Evolutionary conservation across 2,888 invertebrate genomes (phyloP).

Genomic region (Terebella lapidaria): DNA sequence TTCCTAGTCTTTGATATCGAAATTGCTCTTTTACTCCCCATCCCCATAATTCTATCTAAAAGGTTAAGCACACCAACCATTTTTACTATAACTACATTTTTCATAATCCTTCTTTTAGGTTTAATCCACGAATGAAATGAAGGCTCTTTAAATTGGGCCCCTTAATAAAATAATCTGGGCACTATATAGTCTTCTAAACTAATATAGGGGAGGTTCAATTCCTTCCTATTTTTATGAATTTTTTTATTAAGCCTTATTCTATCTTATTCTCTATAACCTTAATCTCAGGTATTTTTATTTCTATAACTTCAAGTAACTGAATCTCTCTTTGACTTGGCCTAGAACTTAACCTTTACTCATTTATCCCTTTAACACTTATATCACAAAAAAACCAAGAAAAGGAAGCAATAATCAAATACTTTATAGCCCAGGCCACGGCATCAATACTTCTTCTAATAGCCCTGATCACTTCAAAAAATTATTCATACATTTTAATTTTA

Average conservation of each 20-base stretch:
- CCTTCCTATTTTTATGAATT: slow-evolving; percentile 21
- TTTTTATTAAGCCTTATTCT: background rate
- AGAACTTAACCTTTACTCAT: slow-evolving; percentile 27
- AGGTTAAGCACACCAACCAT: slow-evolving; percentile 2
- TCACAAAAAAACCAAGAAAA: slow-evolving; percentile 17
- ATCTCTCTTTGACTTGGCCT: slow-evolving; percentile 21
- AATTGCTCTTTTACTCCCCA: slow-evolving; percentile 57
- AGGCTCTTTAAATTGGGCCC: slow-evolving; percentile 62
- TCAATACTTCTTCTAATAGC: slow-evolving; percentile 3
- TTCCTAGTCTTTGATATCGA: slow-evolving; percentile 72
- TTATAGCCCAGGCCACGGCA: slow-evolving; percentile 23
- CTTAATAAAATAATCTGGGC: slow-evolving; percentile 30
- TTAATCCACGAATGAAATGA: slow-evolving; percentile 60
- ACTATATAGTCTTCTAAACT: slow-evolving; percentile 27
- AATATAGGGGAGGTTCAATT: slow-evolving; percentile 24
- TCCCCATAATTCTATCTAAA: slow-evolving; percentile 33
- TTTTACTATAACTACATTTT: background rate
- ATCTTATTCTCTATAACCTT: slow-evolving; percentile 7
- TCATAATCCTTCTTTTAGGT: slow-evolving; percentile 58
- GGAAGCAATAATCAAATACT: slow-evolving; percentile 28
- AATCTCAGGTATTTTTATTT: slow-evolving; percentile 9
- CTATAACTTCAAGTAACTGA: slow-evolving; percentile 16
- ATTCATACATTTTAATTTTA: background rate
- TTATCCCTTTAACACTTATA: slow-evolving; percentile 23
- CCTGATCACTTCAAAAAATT: background rate